Conservation (phyloP, 2,797 vertebrate species). For the Petrocephalus schoutedeni region DNA sequence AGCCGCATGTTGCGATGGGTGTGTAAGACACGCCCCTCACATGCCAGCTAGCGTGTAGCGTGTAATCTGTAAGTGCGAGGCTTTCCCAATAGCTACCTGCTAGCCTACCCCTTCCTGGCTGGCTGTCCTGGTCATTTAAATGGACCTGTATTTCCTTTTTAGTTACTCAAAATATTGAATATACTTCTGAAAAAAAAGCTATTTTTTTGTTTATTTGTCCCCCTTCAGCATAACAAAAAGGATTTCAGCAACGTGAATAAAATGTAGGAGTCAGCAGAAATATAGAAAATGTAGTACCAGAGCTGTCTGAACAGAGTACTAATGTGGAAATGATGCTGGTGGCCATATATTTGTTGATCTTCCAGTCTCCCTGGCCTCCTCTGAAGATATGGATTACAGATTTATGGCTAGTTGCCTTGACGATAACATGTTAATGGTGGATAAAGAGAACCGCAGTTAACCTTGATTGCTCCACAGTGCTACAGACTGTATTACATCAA, state of each 20-base stretch:
- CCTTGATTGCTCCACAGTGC: not conserved
- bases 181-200: not conserved
- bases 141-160: not conserved
- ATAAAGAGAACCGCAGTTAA: not conserved
- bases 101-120: not conserved
- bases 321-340: not conserved
- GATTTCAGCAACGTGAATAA: not conserved
- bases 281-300: not conserved
- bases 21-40: not conserved
- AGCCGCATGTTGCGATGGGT: too few relatives aligned
- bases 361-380: not conserved
- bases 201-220: not conserved
- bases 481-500: not conserved
- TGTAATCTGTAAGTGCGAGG: not conserved
- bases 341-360: not conserved
- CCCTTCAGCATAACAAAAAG: not conserved
- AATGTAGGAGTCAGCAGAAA: not conserved
- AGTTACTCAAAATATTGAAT: not conserved
- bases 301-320: not conserved
- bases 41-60: not conserved
- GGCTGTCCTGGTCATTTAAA: not conserved
- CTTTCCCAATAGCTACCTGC: not conserved
- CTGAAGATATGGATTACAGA: not conserved
- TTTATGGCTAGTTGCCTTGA: slow-evolving; percentile 7
- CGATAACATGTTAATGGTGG: not conserved